These are phyloP conservation scores for Rhea pennata DNA, from an alignment of 2,113 vertebrate genomes.

Conservation along the genomic window DNA sequence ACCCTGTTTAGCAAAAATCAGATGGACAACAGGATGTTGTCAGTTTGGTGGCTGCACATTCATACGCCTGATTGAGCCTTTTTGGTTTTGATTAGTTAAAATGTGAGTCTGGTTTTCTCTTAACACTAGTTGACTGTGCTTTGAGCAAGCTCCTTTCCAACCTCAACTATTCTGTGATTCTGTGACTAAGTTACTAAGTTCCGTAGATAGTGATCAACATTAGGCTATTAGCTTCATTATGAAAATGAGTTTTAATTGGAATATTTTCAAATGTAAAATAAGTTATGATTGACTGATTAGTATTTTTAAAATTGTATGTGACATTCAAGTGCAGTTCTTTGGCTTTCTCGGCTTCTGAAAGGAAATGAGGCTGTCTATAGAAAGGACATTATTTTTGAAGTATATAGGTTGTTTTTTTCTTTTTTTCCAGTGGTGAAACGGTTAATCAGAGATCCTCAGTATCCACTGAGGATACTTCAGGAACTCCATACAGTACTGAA, in stretches of 20 bases:
- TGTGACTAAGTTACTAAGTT: neutral
- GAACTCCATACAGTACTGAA: neutral
- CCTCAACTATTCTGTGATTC: neutral
- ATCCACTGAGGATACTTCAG: neutral
- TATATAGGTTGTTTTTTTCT: neutral
- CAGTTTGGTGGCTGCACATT: slow-evolving; percentile 42
- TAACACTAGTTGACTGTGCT: neutral
- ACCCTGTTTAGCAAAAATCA: slow-evolving; percentile 54
- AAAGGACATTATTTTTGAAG: neutral
- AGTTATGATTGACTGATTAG: neutral
- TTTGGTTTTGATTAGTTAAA: slow-evolving; percentile 62
- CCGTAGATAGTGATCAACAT: neutral
- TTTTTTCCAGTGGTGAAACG: neutral
- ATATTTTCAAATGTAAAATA: neutral
- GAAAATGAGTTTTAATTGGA: neutral
- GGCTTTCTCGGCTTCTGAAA: neutral
- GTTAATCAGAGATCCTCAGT: neutral
- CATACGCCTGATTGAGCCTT: slow-evolving; percentile 31
- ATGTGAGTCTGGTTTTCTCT: slow-evolving; percentile 26
- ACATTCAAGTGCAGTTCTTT: neutral
- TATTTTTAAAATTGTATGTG: neutral
- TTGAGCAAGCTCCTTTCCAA: neutral
- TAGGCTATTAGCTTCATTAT: neutral
- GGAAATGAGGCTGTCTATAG: neutral
- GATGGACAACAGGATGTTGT: slow-evolving; percentile 55